phyloP scores from a whole-genome alignment of 2,797 vertebrate genomes.

The Sparus aurata region DNA sequence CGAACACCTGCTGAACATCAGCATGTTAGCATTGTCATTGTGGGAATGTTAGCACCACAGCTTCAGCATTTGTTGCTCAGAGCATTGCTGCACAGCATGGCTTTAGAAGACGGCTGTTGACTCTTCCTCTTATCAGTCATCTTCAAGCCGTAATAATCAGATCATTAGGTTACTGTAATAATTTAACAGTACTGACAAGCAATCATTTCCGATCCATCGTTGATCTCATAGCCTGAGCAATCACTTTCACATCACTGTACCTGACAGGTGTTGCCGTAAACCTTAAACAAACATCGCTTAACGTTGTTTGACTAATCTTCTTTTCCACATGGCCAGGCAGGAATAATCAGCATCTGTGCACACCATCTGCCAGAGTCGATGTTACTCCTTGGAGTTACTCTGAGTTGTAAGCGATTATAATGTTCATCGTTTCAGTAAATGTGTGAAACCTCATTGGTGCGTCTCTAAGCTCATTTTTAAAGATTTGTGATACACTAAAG shows the following conservation, averaged over 20 bases:
- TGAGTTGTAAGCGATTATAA: not conserved
- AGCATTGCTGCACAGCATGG: too few species aligned
- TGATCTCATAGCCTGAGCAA: not conserved
- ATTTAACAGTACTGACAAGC: not conserved
- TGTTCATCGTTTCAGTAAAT: constrained; percentile 19
- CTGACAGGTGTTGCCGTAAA: constrained; percentile 15
- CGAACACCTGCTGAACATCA: too few species aligned
- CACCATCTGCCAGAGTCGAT: not conserved
- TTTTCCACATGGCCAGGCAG: not conserved
- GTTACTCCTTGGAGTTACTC: not conserved
- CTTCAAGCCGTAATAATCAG: not conserved
- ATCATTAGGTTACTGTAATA: not conserved
- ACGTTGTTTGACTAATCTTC: not conserved
- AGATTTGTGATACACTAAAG: constrained; percentile 4
- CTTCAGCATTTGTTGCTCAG: too few species aligned
- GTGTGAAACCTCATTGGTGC: not conserved
- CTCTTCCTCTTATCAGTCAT: not conserved
- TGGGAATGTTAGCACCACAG: too few species aligned
- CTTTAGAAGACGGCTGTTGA: too few species aligned
- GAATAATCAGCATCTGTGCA: constrained; percentile 18
- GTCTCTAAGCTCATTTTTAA: constrained; percentile 12
- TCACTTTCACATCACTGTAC: not conserved
- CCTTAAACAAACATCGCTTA: constrained; percentile 18
- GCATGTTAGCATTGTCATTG: too few species aligned
- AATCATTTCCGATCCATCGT: not conserved